These are phyloP conservation scores for Theonella swinhoei DNA, from an alignment of 37 sponge, comb jelly and placozoan genomes.

Conservation along the genomic window DNA sequence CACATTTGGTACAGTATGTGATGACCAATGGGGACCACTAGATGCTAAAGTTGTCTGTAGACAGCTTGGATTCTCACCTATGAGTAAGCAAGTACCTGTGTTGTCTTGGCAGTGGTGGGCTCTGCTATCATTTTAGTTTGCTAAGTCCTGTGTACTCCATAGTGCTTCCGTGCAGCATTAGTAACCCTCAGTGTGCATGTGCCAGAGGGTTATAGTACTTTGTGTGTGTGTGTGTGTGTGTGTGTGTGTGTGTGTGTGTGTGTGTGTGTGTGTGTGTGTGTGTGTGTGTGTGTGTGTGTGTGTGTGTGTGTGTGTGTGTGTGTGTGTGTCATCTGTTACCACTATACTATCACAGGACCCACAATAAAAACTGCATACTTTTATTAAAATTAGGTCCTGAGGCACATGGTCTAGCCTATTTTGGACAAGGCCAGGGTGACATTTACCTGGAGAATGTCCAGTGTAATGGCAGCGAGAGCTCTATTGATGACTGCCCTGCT, in stretches of 20 bases:
- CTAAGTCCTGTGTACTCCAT: no score
- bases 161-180: no score
- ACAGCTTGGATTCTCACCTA: slow-evolving; percentile 7
- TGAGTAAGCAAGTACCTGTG: no score
- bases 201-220: no score
- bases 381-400: background rate
- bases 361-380: background rate
- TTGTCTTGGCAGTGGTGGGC: no score
- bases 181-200: no score
- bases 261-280: no score
- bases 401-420: background rate
- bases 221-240: no score
- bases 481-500: slow-evolving; percentile 1
- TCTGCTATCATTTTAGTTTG: no score
- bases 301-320: no score
- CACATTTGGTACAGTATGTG: background rate
- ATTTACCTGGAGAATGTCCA: slow-evolving; percentile 30
- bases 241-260: no score
- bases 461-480: slow-evolving; percentile 18
- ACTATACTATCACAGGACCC: background rate
- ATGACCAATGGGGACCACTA: slow-evolving; percentile 1
- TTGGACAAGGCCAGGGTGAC: slow-evolving; percentile 6
- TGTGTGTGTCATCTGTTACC: background rate
- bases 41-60: slow-evolving; percentile 1
- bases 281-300: no score